Conservation (phyloP, 2,797 vertebrate species). For the Calcarius lapponicus region DNA sequence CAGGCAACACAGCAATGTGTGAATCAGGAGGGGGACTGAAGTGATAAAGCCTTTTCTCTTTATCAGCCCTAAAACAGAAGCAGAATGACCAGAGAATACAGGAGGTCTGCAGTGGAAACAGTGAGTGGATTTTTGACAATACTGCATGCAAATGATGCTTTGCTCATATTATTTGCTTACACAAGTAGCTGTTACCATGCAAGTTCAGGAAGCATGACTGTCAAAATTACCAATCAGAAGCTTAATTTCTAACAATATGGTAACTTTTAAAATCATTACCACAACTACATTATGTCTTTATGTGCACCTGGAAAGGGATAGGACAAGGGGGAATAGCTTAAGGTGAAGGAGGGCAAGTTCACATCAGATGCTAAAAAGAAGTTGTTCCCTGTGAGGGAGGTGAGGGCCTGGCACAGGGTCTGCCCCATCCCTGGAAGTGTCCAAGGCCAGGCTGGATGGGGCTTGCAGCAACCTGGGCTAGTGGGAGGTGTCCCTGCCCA, state of each 20-base stretch:
- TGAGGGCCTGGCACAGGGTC: neutral
- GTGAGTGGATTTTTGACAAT: neutral
- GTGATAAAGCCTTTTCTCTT: neutral
- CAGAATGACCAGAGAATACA: neutral
- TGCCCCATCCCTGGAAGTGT: neutral
- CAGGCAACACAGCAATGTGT: neutral
- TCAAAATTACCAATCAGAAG: neutral
- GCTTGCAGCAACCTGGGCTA: neutral
- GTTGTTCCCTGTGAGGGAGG: neutral
- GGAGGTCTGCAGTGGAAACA: neutral
- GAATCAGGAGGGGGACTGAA: neutral
- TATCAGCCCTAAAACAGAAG: constrained; percentile 12
- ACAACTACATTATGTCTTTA: neutral
- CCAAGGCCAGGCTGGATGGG: neutral
- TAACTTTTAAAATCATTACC: neutral
- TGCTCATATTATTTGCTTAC: neutral
- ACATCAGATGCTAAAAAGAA: neutral
- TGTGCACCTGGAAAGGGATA: neutral
- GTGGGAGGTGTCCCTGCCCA: neutral
- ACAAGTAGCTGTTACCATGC: neutral
- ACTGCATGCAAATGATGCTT: neutral
- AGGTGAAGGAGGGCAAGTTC: neutral
- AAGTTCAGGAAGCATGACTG: neutral
- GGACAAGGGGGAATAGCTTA: neutral
- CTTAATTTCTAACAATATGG: neutral